phyloP scores from a whole-genome alignment of 2,113 vertebrate species.

The Marmota monax region DNA sequence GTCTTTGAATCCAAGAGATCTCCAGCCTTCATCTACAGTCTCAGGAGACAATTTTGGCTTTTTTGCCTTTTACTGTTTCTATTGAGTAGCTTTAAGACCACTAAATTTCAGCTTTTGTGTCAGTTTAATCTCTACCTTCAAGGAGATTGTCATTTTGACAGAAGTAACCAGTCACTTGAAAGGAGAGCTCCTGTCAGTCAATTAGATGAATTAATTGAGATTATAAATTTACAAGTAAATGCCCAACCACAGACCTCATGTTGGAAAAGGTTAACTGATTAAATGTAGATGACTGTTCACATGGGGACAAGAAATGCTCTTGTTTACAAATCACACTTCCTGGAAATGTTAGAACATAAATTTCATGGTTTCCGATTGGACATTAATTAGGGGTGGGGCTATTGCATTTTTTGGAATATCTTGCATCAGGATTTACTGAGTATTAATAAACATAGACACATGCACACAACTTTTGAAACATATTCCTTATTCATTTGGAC shows the following conservation, averaged over 20 bases:
- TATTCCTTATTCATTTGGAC: neutral
- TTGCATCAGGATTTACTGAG: neutral
- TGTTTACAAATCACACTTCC: conserved; percentile 16
- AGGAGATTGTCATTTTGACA: conserved; percentile 11
- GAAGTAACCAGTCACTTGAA: conserved; percentile 22
- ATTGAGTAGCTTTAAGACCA: neutral
- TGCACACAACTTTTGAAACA: neutral
- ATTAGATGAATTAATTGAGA: neutral
- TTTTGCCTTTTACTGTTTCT: neutral
- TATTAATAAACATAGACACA: neutral
- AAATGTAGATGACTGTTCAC: neutral
- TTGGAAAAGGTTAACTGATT: neutral
- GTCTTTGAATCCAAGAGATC: neutral
- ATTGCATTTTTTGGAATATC: neutral
- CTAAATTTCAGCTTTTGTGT: neutral
- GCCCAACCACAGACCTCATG: neutral
- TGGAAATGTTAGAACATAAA: conserved; percentile 18
- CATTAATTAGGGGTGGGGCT: neutral
- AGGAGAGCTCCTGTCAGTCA: neutral
- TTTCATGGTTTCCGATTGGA: neutral
- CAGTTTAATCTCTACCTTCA: conserved; percentile 3
- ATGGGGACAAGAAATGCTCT: neutral
- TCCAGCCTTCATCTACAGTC: neutral
- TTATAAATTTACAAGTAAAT: neutral
- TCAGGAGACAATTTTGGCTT: neutral